Conservation (phyloP, 92 coral and sea anemone species). For the Phymanthus crucifer region DNA sequence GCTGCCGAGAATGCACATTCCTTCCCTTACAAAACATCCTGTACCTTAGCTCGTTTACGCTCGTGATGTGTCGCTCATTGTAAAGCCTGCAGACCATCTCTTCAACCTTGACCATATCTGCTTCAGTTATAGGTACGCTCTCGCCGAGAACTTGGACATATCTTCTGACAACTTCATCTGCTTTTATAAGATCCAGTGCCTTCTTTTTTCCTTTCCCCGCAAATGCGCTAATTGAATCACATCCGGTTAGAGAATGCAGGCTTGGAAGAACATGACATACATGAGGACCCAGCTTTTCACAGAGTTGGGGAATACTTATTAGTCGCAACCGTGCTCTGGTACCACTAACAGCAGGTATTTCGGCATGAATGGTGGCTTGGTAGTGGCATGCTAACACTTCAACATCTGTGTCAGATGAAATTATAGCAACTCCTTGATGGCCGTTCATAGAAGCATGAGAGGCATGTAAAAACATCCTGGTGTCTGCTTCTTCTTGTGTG, state of each 20-base stretch:
- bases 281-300: conserved; percentile 53
- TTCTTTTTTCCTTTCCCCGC: conserved; percentile 63
- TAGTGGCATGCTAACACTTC: conserved; percentile 49
- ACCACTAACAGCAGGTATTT: conserved; percentile 53
- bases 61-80: conserved; percentile 36
- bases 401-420: conserved; percentile 32
- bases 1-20: conserved; percentile 54
- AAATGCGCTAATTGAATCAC: conserved; percentile 54
- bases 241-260: conserved; percentile 61
- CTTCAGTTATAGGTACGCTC: conserved; percentile 34
- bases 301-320: conserved; percentile 21
- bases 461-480: conserved; percentile 52
- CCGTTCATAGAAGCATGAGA: conserved; percentile 18
- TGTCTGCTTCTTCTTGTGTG: conserved; percentile 63
- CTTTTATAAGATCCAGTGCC: conserved; percentile 50
- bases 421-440: conserved; percentile 16
- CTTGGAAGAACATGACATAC: conserved; percentile 52
- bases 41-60: conserved; percentile 40
- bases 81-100: conserved; percentile 48
- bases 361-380: conserved; percentile 42
- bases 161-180: conserved; percentile 24
- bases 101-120: conserved; percentile 30
- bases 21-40: conserved; percentile 48
- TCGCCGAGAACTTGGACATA: conserved; percentile 43
- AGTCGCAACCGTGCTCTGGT: conserved; percentile 47